A percentile compares a stretch with the other conserved stretches of the same genome.
Conservation (phyloP, 1,140 invertebrate genomes). For the Mya arenaria region DNA sequence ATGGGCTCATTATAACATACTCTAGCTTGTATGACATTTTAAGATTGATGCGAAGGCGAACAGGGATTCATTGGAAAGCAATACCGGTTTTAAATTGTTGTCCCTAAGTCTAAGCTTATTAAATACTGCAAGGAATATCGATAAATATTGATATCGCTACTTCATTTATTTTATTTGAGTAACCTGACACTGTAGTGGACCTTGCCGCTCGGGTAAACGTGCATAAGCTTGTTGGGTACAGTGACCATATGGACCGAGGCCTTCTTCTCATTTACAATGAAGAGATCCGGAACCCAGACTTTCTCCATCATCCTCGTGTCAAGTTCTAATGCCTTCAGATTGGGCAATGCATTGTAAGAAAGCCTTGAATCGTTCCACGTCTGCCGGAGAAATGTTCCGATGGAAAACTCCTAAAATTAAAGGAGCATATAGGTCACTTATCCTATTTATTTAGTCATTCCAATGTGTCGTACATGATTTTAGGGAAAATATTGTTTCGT, state of each 20-base stretch:
- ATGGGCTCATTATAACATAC: background rate
- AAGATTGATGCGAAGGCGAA: background rate
- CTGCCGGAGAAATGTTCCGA: slow-evolving; percentile 70
- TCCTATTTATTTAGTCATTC: too few relatives aligned
- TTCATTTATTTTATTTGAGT: background rate
- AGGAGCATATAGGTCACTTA: too few relatives aligned
- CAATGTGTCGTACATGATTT: too few relatives aligned
- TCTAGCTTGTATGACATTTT: background rate
- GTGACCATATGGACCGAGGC: slow-evolving; percentile 78
- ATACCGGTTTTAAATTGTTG: background rate
- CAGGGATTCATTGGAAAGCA: too few relatives aligned
- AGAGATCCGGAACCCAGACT: slow-evolving; percentile 87
- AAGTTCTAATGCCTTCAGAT: slow-evolving; percentile 63
- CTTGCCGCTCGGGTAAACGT: slow-evolving; percentile 85
- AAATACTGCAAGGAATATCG: background rate
- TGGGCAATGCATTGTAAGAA: slow-evolving; percentile 52
- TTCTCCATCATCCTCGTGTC: slow-evolving; percentile 92
- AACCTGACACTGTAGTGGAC: slow-evolving; percentile 84
- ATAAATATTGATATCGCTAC: background rate
- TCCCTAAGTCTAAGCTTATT: background rate
- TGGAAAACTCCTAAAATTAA: slow-evolving; percentile 70
- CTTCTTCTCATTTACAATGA: slow-evolving; percentile 87
- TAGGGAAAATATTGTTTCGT: too few relatives aligned
- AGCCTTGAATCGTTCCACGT: slow-evolving; percentile 70
- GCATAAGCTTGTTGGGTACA: slow-evolving; percentile 86